Conservation (phyloP, 2,888 invertebrate species). For the Bombylius major region DNA sequence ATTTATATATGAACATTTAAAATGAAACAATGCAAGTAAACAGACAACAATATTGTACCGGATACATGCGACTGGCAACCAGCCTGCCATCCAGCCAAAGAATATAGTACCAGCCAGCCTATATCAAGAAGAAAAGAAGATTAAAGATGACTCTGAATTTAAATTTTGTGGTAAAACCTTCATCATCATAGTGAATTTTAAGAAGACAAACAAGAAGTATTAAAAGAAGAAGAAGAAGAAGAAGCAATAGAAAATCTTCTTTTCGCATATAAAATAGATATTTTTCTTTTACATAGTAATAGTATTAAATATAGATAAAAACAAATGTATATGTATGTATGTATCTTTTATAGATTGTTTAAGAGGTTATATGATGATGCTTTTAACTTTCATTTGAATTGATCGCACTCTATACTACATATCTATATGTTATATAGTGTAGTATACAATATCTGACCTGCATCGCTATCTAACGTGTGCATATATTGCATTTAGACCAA, state of each 20-base stretch:
- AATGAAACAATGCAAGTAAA: not conserved
- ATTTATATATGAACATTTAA: not conserved
- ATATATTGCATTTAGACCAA: slow-evolving; percentile 9
- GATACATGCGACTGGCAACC: not conserved
- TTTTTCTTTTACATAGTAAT: no score
- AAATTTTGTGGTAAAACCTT: not conserved
- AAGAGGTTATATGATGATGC: no score
- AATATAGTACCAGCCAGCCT: not conserved
- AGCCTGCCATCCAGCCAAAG: not conserved
- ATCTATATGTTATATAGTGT: not conserved
- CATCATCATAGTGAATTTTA: not conserved
- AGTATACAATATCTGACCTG: slow-evolving; percentile 5
- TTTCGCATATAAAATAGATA: no score
- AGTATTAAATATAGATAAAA: no score
- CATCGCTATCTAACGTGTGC: slow-evolving; percentile 1
- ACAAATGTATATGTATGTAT: no score
- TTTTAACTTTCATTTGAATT: not conserved
- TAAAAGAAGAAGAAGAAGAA: no score
- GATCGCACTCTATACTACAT: not conserved
- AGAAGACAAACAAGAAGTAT: no score
- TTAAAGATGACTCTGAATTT: no score
- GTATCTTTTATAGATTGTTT: no score
- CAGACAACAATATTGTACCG: no score
- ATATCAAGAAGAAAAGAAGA: no score
- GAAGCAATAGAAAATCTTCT: no score